These are phyloP conservation scores for Zelleria hepariella DNA, from an alignment of 2,888 invertebrate genomes.

Conservation along the genomic window DNA sequence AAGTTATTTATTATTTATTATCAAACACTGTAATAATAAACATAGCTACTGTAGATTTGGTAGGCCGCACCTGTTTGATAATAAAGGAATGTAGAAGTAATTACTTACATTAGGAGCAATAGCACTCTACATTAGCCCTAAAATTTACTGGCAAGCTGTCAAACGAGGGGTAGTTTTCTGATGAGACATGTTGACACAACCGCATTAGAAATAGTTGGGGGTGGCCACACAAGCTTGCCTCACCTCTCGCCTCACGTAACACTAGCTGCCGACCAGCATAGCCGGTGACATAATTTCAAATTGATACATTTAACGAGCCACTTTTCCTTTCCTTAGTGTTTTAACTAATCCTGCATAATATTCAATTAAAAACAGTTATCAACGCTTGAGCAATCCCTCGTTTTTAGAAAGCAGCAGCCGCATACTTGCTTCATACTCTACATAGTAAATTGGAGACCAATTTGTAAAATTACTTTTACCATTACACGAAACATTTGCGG, in stretches of 20 bases:
- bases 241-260: conserved; percentile 31
- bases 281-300: conserved; percentile 33
- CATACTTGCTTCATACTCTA: background rate
- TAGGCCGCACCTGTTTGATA: background rate
- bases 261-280: conserved; percentile 11
- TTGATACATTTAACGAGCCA: conserved; percentile 19
- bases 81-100: background rate
- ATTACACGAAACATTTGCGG: background rate
- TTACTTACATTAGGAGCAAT: background rate
- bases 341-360: background rate
- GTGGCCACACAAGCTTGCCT: conserved; percentile 20
- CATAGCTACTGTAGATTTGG: background rate
- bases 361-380: background rate
- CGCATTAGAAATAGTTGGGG: conserved; percentile 8
- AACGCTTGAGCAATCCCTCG: background rate
- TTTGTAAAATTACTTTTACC: background rate
- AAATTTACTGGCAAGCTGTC: too few relatives aligned
- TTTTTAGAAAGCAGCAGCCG: background rate
- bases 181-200: background rate
- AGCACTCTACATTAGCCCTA: too few relatives aligned
- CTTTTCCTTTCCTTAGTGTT: background rate
- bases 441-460: background rate
- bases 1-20: too few relatives aligned
- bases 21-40: too few relatives aligned
- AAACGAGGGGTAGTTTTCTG: background rate